phyloP scores from a whole-genome alignment of 2,797 vertebrate genomes.

The Helicolenus hilgendorfi region DNA sequence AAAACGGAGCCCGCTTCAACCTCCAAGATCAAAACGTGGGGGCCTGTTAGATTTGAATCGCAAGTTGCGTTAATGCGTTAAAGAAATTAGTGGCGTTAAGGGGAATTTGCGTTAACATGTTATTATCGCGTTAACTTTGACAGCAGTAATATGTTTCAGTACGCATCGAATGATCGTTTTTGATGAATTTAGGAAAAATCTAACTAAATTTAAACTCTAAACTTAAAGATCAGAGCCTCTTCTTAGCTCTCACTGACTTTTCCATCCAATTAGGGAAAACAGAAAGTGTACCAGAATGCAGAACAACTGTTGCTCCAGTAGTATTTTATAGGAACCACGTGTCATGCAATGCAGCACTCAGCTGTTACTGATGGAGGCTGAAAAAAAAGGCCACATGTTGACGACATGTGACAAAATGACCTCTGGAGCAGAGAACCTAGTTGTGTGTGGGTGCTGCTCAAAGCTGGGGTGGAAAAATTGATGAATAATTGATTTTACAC shows the following conservation, averaged over 20 bases:
- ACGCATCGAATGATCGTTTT: too few species aligned
- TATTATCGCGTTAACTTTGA: rapidly evolving
- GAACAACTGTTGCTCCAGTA: background rate
- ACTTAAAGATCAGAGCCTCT: background rate
- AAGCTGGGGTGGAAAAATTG: constrained; percentile 73
- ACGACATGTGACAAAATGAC: constrained; percentile 70
- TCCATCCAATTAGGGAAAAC: background rate
- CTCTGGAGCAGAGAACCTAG: constrained; percentile 27
- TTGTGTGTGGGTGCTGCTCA: constrained; percentile 35
- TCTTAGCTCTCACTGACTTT: background rate
- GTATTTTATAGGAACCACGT: constrained; percentile 5
- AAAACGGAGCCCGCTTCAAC: too few species aligned
- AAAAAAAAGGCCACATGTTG: constrained; percentile 50
- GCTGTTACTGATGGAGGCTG: constrained; percentile 1
- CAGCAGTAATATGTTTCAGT: rapidly evolving
- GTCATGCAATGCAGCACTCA: constrained; percentile 2
- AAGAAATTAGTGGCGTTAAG: too few species aligned
- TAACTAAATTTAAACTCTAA: too few species aligned
- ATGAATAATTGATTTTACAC: constrained; percentile 83
- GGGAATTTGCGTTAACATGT: rapidly evolving
- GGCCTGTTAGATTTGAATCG: too few species aligned
- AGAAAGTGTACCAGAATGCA: background rate
- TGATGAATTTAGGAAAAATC: too few species aligned
- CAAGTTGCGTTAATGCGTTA: too few species aligned
- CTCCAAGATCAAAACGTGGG: too few species aligned